Evolutionary conservation across 2,113 vertebrate species (phyloP).

Genomic region (Rhynchomys soricoides): DNA sequence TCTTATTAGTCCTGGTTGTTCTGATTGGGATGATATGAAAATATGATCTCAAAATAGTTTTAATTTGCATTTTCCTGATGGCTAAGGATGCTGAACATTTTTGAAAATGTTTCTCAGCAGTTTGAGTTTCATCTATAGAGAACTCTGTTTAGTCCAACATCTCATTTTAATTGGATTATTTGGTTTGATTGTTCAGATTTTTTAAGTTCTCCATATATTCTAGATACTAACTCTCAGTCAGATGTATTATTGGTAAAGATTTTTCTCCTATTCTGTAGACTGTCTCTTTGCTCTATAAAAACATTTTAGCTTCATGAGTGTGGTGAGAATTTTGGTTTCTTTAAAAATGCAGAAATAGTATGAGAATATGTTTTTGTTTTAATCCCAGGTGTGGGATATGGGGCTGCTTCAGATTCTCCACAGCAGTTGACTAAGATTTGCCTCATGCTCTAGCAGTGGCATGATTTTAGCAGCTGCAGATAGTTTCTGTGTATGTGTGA

Average conservation of each 20-base stretch:
- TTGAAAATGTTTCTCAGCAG: background rate
- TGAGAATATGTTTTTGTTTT: too few species aligned
- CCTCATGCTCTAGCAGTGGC: too few species aligned
- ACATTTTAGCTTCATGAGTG: background rate
- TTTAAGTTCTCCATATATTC: background rate
- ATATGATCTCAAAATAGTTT: background rate
- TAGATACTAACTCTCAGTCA: background rate
- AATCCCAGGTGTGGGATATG: too few species aligned
- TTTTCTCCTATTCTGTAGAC: background rate
- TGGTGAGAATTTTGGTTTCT: too few species aligned
- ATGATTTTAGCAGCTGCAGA: too few species aligned
- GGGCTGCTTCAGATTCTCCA: too few species aligned
- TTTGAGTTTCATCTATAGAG: background rate
- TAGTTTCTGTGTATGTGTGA: too few species aligned
- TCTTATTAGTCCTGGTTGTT: background rate
- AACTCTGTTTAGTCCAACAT: background rate
- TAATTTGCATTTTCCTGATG: background rate
- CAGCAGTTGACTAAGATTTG: too few species aligned
- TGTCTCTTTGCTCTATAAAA: background rate
- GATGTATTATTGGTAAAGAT: background rate
- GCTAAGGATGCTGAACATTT: background rate
- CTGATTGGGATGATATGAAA: background rate
- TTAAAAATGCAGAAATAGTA: too few species aligned
- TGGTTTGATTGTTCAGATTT: background rate
- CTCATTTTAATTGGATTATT: background rate